Evolutionary conservation across 2,888 invertebrate species (phyloP), one percentile per base, ranked within the genome.

Genomic region (Pherbina coryleti): DNA sequence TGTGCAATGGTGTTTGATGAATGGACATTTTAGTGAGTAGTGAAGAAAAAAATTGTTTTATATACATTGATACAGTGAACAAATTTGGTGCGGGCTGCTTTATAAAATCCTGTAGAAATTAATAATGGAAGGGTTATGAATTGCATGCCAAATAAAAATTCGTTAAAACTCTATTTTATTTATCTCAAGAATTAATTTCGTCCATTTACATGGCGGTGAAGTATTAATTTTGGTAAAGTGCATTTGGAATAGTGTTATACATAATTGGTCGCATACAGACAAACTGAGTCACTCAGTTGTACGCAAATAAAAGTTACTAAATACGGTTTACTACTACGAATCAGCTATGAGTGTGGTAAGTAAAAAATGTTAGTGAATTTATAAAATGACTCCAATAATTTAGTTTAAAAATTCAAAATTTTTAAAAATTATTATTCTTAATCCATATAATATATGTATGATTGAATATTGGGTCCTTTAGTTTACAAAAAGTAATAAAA

Each of bases 171-270:
- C 37, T 7, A 37, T 37, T 37, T 37, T 44, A 44, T 44, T 44
- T 11, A 44, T 11, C 11, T 44, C 44, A 17, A 14, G 51, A 69
- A 69, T 22, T 5, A 19, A 51, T 69, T 51, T 51, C 51, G 25
- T 51, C 44, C 67, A 49, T 22, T 51, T 51, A 28, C 44, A 51
- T 51, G 69, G 51, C 49, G 69, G 69, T 69, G 14, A 49, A 69
- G 25, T 25, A 69, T 69, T 51, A 28, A 19, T 49, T 28, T 51
- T 49, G 22, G 51, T 22, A 69, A 69, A 69, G 69, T 69, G 69
- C 69, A 69, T 69, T 69, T 49, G 69, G 69, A 69, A 69, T 28
- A 69, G 69, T 69, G 69, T 69, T 67, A 69, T 69, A 69, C 69
- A 69, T 69, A 69, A 69, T 69, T 69, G 53, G 51, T 5, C 69